These are phyloP conservation scores for Ammodramus savannarum DNA, from an alignment of 2,113 vertebrate genomes.

Conservation along the genomic window DNA sequence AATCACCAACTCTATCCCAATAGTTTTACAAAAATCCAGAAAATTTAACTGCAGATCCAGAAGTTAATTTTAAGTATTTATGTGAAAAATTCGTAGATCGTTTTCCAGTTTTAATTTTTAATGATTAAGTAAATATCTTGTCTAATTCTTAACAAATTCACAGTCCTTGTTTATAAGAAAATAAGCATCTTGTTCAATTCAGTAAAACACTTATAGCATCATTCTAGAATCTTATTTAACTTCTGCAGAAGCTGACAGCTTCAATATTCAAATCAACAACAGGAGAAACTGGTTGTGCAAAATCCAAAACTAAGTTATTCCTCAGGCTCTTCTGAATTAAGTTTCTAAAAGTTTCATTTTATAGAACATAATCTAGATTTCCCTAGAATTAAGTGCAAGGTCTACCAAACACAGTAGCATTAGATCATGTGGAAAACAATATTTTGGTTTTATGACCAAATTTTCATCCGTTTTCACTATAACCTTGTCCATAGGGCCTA, in stretches of 20 bases:
- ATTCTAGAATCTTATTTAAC: not conserved
- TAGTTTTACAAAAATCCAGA: not conserved
- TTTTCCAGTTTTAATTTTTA: not conserved
- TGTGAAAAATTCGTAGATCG: not conserved
- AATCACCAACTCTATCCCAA: not conserved
- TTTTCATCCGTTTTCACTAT: not conserved
- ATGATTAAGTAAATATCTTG: not conserved
- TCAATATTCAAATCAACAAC: conserved; percentile 1
- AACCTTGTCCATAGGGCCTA: not conserved
- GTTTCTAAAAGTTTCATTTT: not conserved
- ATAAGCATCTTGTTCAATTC: not conserved
- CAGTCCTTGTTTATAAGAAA: not conserved
- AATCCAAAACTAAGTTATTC: not conserved
- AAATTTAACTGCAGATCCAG: not conserved
- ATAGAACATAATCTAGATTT: not conserved
- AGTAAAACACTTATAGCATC: not conserved
- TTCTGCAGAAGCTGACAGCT: not conserved
- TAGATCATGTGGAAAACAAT: not conserved
- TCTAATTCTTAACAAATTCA: not conserved
- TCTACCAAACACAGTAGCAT: not conserved
- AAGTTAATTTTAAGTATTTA: not conserved
- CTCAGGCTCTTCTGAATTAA: not conserved
- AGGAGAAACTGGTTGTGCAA: not conserved
- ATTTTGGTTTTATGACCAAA: not conserved
- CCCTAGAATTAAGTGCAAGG: not conserved